Percentiles rank a stretch among this genome's conserved stretches.
Conservation (phyloP, 2,888 invertebrate species). For the Antheraea assamensis region DNA sequence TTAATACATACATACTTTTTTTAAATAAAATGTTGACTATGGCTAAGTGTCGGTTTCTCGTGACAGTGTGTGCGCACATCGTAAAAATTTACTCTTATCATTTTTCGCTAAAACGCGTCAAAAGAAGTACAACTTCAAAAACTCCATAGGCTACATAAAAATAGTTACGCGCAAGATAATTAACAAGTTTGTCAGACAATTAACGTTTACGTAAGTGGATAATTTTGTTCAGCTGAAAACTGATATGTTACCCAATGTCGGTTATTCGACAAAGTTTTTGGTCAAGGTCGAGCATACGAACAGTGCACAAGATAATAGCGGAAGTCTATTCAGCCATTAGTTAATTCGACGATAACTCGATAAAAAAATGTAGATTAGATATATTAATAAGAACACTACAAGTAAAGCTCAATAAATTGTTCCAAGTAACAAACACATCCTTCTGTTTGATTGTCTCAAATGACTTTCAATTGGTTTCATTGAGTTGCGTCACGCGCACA, state of each 20-base stretch:
- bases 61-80: no score
- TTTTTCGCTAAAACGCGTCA: no score
- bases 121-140: no score
- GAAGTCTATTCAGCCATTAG: background rate
- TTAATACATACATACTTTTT: no score
- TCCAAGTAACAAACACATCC: constrained; percentile 45
- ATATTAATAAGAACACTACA: background rate
- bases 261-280: background rate
- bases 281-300: background rate
- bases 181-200: background rate
- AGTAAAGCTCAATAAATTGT: background rate
- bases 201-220: constrained; percentile 2
- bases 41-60: no score
- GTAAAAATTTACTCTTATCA: no score
- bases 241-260: background rate
- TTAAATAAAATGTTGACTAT: no score
- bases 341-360: background rate
- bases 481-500: constrained; percentile 51
- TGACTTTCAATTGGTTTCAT: constrained; percentile 47
- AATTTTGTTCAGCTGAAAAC: background rate
- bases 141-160: background rate
- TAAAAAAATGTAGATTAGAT: background rate
- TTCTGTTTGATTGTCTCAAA: constrained; percentile 51
- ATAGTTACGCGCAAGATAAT: background rate
- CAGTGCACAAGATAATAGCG: no score